Percentiles rank a stretch among this genome's conserved stretches.
phyloP scores from a whole-genome alignment of 2,888 invertebrate species.

The Drosophila neotestacea region DNA sequence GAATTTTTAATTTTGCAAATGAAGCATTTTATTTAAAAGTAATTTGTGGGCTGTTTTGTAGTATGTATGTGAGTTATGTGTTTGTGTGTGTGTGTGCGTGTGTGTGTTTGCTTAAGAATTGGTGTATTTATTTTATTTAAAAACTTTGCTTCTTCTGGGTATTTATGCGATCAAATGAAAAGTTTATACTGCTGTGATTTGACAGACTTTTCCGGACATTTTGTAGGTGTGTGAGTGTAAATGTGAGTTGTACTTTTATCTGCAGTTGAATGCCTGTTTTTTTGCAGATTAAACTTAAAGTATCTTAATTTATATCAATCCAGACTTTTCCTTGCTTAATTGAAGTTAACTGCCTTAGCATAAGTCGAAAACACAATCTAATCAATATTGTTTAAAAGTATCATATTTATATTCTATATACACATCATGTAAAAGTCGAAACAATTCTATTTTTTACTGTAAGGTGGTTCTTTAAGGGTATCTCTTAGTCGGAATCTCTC shows the following conservation, averaged over 20 bases:
- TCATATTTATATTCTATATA: too few relatives aligned
- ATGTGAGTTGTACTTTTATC: neutral
- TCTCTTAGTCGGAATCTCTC: neutral
- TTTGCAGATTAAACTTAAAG: neutral
- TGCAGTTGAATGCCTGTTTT: neutral
- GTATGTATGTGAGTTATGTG: neutral
- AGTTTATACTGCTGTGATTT: neutral
- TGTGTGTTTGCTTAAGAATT: neutral
- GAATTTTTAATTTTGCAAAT: slow-evolving; percentile 66
- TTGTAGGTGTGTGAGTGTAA: neutral
- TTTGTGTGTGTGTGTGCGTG: neutral
- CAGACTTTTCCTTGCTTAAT: too few relatives aligned
- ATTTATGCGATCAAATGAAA: slow-evolving; percentile 10
- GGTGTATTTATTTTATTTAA: slow-evolving; percentile 13
- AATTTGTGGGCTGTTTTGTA: slow-evolving; percentile 29
- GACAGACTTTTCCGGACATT: neutral
- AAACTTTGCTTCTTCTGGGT: slow-evolving; percentile 16
- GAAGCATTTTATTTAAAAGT: slow-evolving; percentile 55
- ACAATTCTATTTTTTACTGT: too few relatives aligned
- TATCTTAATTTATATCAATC: too few relatives aligned
- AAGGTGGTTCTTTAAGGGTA: neutral
- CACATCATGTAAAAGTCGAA: too few relatives aligned
- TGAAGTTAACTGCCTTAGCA: too few relatives aligned
- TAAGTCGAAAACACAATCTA: too few relatives aligned
- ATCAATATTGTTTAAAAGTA: too few relatives aligned